Percentiles rank a stretch among this genome's conserved stretches.
Evolutionary conservation across 2,113 vertebrate genomes (phyloP).

Genomic region (Hydrochoerus hydrochaeris): DNA sequence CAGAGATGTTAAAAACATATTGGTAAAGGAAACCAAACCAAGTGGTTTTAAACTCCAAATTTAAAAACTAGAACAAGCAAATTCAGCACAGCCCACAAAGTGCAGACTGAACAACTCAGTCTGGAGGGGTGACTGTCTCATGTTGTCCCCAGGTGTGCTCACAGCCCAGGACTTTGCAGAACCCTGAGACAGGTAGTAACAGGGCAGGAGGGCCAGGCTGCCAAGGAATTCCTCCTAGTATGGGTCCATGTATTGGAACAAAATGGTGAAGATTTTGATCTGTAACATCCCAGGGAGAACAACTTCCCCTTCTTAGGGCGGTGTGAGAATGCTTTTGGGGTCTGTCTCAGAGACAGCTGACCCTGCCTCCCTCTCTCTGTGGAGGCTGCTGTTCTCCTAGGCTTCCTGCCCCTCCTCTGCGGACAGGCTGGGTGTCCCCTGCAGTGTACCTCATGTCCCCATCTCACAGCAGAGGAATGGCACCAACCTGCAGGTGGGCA

Average conservation of each 20-base stretch:
- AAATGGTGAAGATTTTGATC: not conserved
- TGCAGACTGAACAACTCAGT: not conserved
- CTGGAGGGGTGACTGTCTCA: not conserved
- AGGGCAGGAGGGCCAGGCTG: not conserved
- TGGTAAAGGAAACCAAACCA: not conserved
- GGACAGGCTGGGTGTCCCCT: not conserved
- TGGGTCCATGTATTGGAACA: not conserved
- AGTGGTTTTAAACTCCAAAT: not conserved
- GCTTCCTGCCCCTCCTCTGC: not conserved
- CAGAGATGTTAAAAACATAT: not conserved
- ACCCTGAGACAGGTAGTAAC: not conserved
- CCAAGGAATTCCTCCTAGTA: not conserved
- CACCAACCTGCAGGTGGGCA: rapidly evolving
- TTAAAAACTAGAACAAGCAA: not conserved
- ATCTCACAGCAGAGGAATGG: not conserved
- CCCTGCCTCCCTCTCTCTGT: not conserved
- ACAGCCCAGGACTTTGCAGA: not conserved
- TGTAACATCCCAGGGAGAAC: not conserved
- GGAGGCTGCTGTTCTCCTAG: not conserved
- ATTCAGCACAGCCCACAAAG: not conserved
- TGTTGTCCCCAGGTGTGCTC: rapidly evolving
- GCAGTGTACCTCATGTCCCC: not conserved
- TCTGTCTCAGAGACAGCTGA: not conserved
- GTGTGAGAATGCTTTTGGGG: not conserved
- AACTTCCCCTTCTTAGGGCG: not conserved